Base-by-base conservation (phyloP, 2,888 invertebrate genomes). In the Drosophila prostipennis region DNA sequence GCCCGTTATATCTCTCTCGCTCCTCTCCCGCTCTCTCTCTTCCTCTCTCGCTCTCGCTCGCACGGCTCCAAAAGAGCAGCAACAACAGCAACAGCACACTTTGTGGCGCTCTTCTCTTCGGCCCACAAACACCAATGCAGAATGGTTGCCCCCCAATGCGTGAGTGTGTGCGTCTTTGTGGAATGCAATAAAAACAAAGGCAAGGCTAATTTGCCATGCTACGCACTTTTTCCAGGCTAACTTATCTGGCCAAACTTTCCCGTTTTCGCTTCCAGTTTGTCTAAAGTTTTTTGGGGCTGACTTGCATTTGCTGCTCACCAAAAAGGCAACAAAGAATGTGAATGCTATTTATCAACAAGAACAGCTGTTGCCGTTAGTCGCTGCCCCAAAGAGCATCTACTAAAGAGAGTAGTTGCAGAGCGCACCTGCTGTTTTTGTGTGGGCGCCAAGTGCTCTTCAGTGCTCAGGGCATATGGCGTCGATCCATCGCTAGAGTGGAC, bases 351-450 rank as follows among this genome's bases (percentile, higher is more conserved):
- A 70, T 70, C 79, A 70, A 72, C 49, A 65, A 53, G 29, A 63
- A 55, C 64, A 68, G 73, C 73, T 64, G 74, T 74, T 76, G 53
- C 37, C 32, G 13, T 72, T 68, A 56, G 36, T 54, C 55, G 26
- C 19, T 40, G n/a, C 32, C 29, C 72, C 37, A 56, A 19, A 43
- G 14, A 63, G 55, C 29, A 58, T 10, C 7, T 40, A 29, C 37
- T 29, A 67, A 56, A 60, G 63, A 76, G 76, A 83, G 56, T 26
- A 36, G 16, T 1, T 11, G 26, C 29, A 42, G 37, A n/a, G 32
- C 23, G 40, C 70, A 43, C 58, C 45, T 70, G 71, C 36, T 42
- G 26, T 29, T 39, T 14, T 7, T 37, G 40, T 46, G 68, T 48
- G 52, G 45, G 58, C 40, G 56, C n/a, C 8, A 14, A 36, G 37